Evolutionary conservation across 2,113 vertebrate genomes (phyloP).

Genomic region (Sceloporus undulatus): DNA sequence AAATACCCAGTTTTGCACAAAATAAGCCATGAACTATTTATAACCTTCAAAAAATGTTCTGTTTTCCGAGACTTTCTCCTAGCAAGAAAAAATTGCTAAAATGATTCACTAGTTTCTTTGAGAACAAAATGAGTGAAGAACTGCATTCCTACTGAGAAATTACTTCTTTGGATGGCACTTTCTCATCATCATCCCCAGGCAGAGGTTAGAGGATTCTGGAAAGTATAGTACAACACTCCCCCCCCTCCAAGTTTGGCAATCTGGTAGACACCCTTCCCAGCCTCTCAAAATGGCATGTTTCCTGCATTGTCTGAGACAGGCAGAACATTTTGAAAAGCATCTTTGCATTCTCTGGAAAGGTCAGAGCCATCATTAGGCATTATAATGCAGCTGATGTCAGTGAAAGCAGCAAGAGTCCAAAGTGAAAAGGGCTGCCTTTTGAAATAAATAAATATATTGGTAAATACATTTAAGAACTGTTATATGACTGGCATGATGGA

Average conservation of each 20-base stretch:
- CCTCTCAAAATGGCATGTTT: not conserved
- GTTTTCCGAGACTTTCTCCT: no score
- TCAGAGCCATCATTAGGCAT: not conserved
- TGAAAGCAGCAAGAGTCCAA: not conserved
- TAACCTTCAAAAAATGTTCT: no score
- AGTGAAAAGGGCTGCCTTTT: not conserved
- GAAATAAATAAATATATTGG: not conserved
- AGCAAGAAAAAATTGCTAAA: no score
- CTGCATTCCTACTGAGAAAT: no score
- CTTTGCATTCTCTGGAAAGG: constrained; percentile 18
- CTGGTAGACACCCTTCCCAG: not conserved
- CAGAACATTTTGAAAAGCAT: not conserved
- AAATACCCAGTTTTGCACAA: no score
- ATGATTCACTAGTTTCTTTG: no score
- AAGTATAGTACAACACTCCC: not conserved
- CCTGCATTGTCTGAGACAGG: not conserved
- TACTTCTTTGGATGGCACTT: no score
- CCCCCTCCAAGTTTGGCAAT: not conserved
- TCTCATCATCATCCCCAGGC: not conserved
- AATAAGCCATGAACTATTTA: no score
- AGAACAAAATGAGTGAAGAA: no score
- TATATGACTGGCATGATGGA: not conserved
- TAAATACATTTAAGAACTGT: not conserved
- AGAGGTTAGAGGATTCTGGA: not conserved
- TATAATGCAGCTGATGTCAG: not conserved